phyloP scores from a whole-genome alignment of 1,140 invertebrate genomes.

The Drosophila tsacasi region DNA sequence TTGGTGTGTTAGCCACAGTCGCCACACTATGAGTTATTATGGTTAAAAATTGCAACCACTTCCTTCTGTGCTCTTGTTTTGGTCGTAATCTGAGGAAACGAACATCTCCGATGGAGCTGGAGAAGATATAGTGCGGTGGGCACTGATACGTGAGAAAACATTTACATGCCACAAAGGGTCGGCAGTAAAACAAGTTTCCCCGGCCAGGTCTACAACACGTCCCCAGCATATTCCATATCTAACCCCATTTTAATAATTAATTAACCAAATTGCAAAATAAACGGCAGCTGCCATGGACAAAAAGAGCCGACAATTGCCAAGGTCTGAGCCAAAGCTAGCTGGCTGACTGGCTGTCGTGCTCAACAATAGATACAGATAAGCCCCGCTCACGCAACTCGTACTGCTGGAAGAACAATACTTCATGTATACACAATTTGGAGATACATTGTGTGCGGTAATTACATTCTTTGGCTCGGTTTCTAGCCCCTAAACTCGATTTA shows the following conservation, averaged over 20 bases:
- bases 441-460: constrained; percentile 45
- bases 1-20: constrained; percentile 30
- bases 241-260: constrained; percentile 58
- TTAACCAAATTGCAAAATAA: constrained; percentile 60
- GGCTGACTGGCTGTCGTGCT: constrained; percentile 24
- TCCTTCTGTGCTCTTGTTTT: constrained; percentile 24
- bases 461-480: constrained; percentile 35
- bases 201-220: constrained; percentile 13
- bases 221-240: constrained; percentile 12
- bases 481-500: constrained; percentile 49
- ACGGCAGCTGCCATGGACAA: constrained; percentile 35
- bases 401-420: constrained; percentile 24
- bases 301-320: constrained; percentile 28
- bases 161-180: constrained; percentile 12
- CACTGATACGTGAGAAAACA: constrained; percentile 9
- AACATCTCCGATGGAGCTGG: background rate
- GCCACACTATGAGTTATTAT: constrained; percentile 45
- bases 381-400: constrained; percentile 44
- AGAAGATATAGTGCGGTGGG: constrained; percentile 11
- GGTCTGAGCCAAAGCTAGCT: constrained; percentile 22
- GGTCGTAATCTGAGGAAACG: constrained; percentile 34
- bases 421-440: constrained; percentile 25
- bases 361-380: constrained; percentile 34
- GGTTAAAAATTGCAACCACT: constrained; percentile 33
- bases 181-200: constrained; percentile 12